Base-by-base conservation (phyloP, 2,113 vertebrate species). In the Bambusicola thoracicus region DNA sequence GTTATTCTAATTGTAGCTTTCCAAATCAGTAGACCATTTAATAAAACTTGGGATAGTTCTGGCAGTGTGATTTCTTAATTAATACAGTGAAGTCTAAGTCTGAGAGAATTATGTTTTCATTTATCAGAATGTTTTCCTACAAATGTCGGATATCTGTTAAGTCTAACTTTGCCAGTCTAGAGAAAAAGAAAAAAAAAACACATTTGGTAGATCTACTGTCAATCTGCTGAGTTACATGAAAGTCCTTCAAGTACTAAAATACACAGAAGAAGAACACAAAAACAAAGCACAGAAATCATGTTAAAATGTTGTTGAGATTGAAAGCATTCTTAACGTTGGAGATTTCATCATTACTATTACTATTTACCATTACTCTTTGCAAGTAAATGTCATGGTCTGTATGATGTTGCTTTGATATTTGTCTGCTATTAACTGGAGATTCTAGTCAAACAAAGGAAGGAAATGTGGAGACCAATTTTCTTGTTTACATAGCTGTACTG, bases 141-240 rank as follows among this genome's bases (percentile, higher is more conserved):
- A 77, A 4, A 85, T 67, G 24, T 80, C 32, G 80, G 8, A 67
- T 34, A 85, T 86, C 36, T 85, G 12, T 8, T 56, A 58, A 82
- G 8, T 85, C 30, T 24, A 73, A 36, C 16, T 92, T 38, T 56
- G 66, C 24, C 65, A 76, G 22, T 65, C 22, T 51, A 25, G 43
- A 85, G 59, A 83, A 89, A 85, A 85, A 70, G 83, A 85, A 70
- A 85, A 53, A 83, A 89, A 85, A 84, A 70, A 85, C 81, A 4
- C 69, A 69, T 70, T 85, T 49, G 18, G 59, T 85, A 34, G 59
- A 87, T 48, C 32, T 63, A 11, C 41, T 70, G 38, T 80, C 65
- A 89, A 87, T 67, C 21, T 0, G 1, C 41, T 63, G 58, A 66
- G 48, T 89, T 82, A 82, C 11, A 38, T 10, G 15, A 12, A 93